Evolutionary conservation across 2,888 invertebrate species (phyloP), one percentile per base, ranked within the genome.

Genomic region (Xanthostigma xanthostigma): DNA sequence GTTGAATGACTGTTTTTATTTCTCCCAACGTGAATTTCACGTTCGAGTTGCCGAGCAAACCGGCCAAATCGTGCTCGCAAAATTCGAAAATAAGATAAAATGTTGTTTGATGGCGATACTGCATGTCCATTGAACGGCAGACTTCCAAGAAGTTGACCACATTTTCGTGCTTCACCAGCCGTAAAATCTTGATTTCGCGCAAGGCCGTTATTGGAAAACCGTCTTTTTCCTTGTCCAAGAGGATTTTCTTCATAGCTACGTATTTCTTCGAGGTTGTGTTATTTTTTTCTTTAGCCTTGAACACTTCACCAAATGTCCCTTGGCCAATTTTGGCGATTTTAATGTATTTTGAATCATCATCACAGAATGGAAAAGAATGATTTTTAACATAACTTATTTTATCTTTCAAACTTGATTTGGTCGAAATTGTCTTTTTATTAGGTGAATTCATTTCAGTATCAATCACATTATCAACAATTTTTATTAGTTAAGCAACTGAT

Each of bases 211-310:
- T 80, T 1, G 80, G 80, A 60, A 81, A 81, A 46, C 79, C 80
- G 66, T 81, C 79, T 59, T 78, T 78, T 62, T 80, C 79, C 65
- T 80, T 79, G 57, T 80, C 79, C 78, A 80, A 79, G 41, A 80
- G 58, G 48, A 80, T 77, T 60, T 79, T 80, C 60, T 80, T 80
- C 62, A 81, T 64, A 3, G 80, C 80, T 1, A 81, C 79, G 49
- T 75, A 62, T 55, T 68, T 58, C 60, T 64, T 67, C 2, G 70
- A 70, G 8, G 72, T 71, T 50, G 66, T 66, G 57, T 70, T 72
- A 55, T 70, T 14, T 13, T 14, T 48, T 11, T 75, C 72, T 53
- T 72, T 62, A 3, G 78, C 79, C 62, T 79, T 79, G 62, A 79
- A 80, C n/a, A 79, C 79, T 57, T 79, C 79, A 11, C 78, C 78